These are phyloP conservation scores for Lepidochitona cinerea DNA, from an alignment of 2,888 invertebrate genomes.

Conservation along the genomic window DNA sequence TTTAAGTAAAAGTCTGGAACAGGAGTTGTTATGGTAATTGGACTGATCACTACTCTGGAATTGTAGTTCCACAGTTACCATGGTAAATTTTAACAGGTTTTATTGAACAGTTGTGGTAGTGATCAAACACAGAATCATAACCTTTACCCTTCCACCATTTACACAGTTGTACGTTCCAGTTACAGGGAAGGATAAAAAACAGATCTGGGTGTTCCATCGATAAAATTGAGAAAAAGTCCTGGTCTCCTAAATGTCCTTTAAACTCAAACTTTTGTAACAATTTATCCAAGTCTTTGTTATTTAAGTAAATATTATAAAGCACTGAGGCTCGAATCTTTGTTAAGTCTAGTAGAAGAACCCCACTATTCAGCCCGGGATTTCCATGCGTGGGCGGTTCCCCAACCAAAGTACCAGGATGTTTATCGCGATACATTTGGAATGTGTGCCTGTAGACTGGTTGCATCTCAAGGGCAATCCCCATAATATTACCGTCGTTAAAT, in stretches of 20 bases:
- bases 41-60: no score
- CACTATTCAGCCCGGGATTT: conserved; percentile 84
- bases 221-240: conserved; percentile 84
- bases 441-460: conserved; percentile 86
- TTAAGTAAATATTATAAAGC: conserved; percentile 75
- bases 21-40: no score
- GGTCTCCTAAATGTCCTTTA: conserved; percentile 81
- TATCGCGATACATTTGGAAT: conserved; percentile 78
- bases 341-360: conserved; percentile 81
- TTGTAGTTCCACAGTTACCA: conserved; percentile 69
- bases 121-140: conserved; percentile 80
- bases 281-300: conserved; percentile 45
- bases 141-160: conserved; percentile 86
- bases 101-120: conserved; percentile 80
- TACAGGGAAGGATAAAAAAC: conserved; percentile 82
- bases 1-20: no score
- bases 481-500: conserved; percentile 78
- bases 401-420: conserved; percentile 77
- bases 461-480: conserved; percentile 79
- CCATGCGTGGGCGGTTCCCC: conserved; percentile 75
- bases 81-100: conserved; percentile 65
- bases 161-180: conserved; percentile 86
- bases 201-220: conserved; percentile 80
- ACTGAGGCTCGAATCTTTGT: conserved; percentile 78
- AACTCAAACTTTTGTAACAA: conserved; percentile 70